Percentiles rank a stretch among this genome's conserved stretches.
Evolutionary conservation across 2,113 vertebrate genomes (phyloP).

Genomic region (Spilogale gracilis): DNA sequence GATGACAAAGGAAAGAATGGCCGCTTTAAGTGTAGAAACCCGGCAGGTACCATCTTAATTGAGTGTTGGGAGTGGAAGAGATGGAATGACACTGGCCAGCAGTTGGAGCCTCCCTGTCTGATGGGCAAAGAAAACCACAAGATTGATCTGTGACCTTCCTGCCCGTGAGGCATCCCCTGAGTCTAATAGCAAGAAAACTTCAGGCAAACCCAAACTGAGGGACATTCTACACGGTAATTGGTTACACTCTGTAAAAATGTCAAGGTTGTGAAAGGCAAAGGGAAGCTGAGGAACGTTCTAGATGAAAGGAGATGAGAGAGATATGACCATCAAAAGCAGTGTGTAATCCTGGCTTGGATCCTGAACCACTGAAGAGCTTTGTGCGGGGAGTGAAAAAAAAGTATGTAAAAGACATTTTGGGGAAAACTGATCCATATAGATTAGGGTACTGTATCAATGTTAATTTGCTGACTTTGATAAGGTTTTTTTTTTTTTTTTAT

Average conservation of each 20-base stretch:
- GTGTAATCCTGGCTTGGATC: neutral
- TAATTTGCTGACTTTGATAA: neutral
- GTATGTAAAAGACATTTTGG: neutral
- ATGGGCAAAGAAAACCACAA: neutral
- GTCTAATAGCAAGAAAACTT: fast-evolving
- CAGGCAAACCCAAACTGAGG: neutral
- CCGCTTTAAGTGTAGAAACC: neutral
- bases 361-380: neutral
- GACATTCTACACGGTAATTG: neutral
- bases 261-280: neutral
- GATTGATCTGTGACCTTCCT: neutral
- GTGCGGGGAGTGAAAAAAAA: too few relatives aligned
- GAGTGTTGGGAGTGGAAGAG: neutral
- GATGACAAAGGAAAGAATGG: neutral
- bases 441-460: neutral
- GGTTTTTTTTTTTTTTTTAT: neutral
- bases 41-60: neutral
- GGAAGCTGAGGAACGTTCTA: neutral
- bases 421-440: neutral
- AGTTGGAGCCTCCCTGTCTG: neutral
- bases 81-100: neutral
- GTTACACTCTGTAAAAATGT: neutral
- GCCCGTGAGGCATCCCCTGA: neutral
- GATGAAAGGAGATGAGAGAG: neutral
- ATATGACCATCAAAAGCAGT: neutral